Evolutionary conservation across 2,888 invertebrate species (phyloP), one percentile per base, ranked within the genome.

Genomic region (Euplagia quadripunctaria): DNA sequence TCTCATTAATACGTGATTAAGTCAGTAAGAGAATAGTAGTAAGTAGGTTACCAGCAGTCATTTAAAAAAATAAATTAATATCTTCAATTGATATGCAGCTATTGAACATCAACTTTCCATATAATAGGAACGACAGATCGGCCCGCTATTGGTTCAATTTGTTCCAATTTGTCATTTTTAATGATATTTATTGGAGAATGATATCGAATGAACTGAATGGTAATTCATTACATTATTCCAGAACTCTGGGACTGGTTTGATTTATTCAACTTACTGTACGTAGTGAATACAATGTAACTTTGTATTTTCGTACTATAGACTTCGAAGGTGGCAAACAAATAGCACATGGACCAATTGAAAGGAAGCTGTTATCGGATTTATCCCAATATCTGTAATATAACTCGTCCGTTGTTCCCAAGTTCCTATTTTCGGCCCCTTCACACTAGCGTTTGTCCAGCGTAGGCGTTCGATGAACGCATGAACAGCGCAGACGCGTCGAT

Each of bases 111-210:
- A 81, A 72, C 67, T 77, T 68, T 79, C 68, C 55, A 74, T 68
- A 74, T 75, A 75, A 79, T 68, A 70, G 20, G 12, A 61, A 61
- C 77, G 76, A 77, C 43, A 81, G 83, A 85, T 82, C 82, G 81
- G 71, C 20, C 72, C 73, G 71, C 79, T 73, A 76, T 74, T 65
- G 51, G 69, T 67, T 49, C 77, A 84, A 79, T 83, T 84, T 76
- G 75, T 80, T 79, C 65, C 80, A 73, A 80, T 79, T 73, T 76
- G 71, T 67, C 41, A 68, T 74, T 76, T 80, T 81, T 83, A 85
- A 85, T 85, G 74, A 79, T 80, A 72, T 75, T 79, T 77, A 76
- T 72, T 76, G 46, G 68, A 65, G 76, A 80, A 84, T 78, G 76
- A 78, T 78, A 80, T 74, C 76, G 75, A 75, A 79, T 78, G 65